These are phyloP conservation scores for Gastrophryne carolinensis DNA, from an alignment of 2,797 vertebrate species.

Conservation along the genomic window DNA sequence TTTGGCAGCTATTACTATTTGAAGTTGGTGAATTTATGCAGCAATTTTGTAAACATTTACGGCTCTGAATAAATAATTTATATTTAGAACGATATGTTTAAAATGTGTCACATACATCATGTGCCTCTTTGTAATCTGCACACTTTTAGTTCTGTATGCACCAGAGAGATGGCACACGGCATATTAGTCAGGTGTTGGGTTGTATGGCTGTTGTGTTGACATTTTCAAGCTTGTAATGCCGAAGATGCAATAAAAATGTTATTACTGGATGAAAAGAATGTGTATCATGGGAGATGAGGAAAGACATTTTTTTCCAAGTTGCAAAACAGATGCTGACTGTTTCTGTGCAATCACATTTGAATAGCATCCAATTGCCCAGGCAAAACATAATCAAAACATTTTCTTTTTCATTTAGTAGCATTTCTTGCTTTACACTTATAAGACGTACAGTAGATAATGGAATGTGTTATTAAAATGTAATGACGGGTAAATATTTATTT, in stretches of 20 bases:
- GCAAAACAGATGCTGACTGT: background rate
- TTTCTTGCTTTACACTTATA: too few relatives aligned
- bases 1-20: too few relatives aligned
- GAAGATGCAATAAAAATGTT: background rate
- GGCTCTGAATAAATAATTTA: too few relatives aligned
- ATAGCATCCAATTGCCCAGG: background rate
- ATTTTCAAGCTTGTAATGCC: background rate
- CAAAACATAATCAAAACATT: background rate
- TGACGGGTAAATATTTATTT: too few relatives aligned
- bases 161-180: background rate
- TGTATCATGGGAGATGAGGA: conserved; percentile 5
- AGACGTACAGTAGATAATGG: too few relatives aligned
- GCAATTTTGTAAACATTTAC: too few relatives aligned
- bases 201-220: background rate
- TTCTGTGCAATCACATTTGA: conserved; percentile 6
- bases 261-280: background rate
- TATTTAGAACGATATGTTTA: too few relatives aligned
- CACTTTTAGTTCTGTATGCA: background rate
- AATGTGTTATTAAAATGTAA: too few relatives aligned
- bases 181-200: background rate
- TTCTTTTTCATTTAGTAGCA: too few relatives aligned
- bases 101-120: background rate
- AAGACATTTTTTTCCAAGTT: conserved; percentile 7
- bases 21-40: too few relatives aligned
- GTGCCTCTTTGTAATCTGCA: background rate